Evolutionary conservation across 2,113 vertebrate genomes (phyloP).

Genomic region (Salminus brasiliensis): DNA sequence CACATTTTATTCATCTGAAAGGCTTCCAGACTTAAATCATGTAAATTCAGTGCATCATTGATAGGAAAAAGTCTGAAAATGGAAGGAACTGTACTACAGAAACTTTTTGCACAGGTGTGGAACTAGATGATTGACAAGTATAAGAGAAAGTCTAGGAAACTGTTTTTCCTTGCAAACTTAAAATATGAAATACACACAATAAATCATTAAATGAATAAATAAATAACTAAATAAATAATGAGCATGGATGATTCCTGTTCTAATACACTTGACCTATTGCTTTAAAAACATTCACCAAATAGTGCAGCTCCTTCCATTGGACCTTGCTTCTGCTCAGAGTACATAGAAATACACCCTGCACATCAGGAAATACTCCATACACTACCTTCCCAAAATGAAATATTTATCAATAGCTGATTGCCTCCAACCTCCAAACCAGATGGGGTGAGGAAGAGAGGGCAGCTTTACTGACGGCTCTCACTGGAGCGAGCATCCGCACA

Average conservation of each 20-base stretch:
- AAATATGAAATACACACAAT: background rate
- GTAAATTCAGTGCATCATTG: too few species aligned
- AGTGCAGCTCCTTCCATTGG: background rate
- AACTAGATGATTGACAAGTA: background rate
- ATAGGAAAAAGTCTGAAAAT: too few species aligned
- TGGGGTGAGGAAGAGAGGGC: constrained; percentile 15
- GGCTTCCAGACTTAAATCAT: too few species aligned
- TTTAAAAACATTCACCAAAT: background rate
- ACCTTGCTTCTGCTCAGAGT: background rate
- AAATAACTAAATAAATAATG: background rate
- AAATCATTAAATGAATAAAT: constrained; percentile 3
- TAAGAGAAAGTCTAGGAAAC: background rate
- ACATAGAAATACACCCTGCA: constrained; percentile 13
- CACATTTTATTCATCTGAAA: too few species aligned
- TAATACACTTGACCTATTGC: background rate
- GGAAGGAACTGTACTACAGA: background rate
- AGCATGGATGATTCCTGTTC: background rate
- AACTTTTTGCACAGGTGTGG: background rate
- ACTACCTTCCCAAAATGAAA: constrained; percentile 21
- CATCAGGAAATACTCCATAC: background rate
- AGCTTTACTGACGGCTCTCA: constrained; percentile 22
- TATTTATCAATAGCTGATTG: constrained; percentile 39
- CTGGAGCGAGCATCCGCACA: background rate
- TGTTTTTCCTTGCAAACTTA: background rate
- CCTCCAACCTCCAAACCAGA: constrained; percentile 12